Percentiles rank a stretch among this genome's conserved stretches.
Conservation (phyloP, 2,888 invertebrate species). For the Acanthopleura granulata region DNA sequence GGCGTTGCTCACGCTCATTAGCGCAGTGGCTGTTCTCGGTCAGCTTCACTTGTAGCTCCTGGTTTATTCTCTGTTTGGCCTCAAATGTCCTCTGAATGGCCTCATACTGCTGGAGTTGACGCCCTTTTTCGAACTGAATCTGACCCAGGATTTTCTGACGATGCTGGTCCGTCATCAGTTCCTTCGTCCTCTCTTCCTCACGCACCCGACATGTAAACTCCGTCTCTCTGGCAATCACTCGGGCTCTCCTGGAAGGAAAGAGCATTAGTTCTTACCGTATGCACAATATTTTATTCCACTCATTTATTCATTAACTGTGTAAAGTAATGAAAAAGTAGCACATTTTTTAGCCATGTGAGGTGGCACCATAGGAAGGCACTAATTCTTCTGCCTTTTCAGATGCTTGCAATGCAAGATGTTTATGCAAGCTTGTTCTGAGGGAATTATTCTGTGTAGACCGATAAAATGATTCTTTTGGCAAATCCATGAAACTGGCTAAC, state of each 20-base stretch:
- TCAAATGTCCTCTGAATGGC: constrained; percentile 48
- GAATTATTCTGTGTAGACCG: too few species aligned
- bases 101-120: constrained; percentile 47
- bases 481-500: too few species aligned
- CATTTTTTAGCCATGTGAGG: neutral
- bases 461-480: too few species aligned
- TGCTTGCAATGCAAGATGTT: too few species aligned
- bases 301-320: too few species aligned
- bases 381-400: too few species aligned
- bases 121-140: constrained; percentile 46
- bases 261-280: constrained; percentile 23
- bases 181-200: constrained; percentile 48
- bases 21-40: constrained; percentile 47
- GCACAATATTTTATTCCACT: neutral
- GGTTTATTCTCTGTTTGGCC: constrained; percentile 46
- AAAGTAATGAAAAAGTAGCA: neutral
- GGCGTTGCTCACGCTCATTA: constrained; percentile 40
- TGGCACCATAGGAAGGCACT: too few species aligned
- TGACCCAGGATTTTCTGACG: constrained; percentile 51
- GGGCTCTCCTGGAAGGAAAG: constrained; percentile 31
- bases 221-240: constrained; percentile 40
- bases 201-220: constrained; percentile 44
- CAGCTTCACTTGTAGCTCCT: constrained; percentile 40
- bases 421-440: too few species aligned
- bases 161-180: constrained; percentile 54